phyloP scores from a whole-genome alignment of 2,113 vertebrate genomes.

The Caranx ignobilis region DNA sequence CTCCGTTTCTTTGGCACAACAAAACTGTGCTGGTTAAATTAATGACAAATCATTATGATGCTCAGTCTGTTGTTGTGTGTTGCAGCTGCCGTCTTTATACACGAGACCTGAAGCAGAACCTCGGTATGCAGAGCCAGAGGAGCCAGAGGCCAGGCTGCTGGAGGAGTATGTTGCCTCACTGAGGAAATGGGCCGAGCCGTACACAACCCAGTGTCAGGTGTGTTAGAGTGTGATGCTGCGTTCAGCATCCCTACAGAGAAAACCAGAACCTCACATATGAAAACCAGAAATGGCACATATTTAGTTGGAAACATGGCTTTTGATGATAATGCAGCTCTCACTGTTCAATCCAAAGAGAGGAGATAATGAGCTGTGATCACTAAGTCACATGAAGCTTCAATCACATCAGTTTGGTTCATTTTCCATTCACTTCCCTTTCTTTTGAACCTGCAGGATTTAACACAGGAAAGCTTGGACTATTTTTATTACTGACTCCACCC shows the following conservation, averaged over 20 bases:
- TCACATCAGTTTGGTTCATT: neutral
- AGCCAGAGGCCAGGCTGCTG: slow-evolving; percentile 82
- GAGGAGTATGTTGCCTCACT: slow-evolving; percentile 87
- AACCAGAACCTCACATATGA: too few species aligned
- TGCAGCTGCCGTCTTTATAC: slow-evolving; percentile 92
- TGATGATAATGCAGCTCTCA: too few species aligned
- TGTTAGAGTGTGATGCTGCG: neutral
- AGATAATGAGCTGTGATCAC: neutral
- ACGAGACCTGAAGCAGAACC: slow-evolving; percentile 81
- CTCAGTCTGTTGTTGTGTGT: neutral
- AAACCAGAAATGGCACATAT: too few species aligned
- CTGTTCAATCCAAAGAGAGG: neutral
- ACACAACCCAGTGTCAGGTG: slow-evolving; percentile 88
- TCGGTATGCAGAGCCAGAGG: slow-evolving; percentile 82
- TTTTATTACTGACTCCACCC: neutral
- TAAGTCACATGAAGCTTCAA: too few species aligned
- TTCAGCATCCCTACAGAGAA: too few species aligned
- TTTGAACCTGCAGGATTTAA: neutral
- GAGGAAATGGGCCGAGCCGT: slow-evolving; percentile 86
- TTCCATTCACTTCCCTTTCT: neutral
- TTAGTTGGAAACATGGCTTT: too few species aligned
- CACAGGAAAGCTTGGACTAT: neutral
- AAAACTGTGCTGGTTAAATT: too few species aligned
- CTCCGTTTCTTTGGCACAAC: too few species aligned
- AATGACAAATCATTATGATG: neutral